Evolutionary conservation across 2,888 invertebrate genomes (phyloP).

Genomic region (Chrysodeixis includens): DNA sequence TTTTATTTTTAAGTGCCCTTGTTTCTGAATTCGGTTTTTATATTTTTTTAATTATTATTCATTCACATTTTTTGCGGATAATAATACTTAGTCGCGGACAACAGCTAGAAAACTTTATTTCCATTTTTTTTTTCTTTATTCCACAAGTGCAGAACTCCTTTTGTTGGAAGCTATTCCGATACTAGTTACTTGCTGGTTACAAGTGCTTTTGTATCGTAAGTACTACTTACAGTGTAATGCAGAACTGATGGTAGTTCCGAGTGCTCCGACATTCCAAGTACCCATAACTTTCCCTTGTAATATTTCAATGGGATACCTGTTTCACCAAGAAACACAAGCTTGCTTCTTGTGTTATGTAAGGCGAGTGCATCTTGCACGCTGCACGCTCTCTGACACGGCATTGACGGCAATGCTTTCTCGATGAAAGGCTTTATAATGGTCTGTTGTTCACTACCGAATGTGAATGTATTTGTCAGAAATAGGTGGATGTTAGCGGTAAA

Average conservation of each 20-base stretch:
- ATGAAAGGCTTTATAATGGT: constrained; percentile 11
- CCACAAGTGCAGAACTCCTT: neutral
- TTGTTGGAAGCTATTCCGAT: neutral
- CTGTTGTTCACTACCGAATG: neutral
- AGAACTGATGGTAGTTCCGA: constrained; percentile 15
- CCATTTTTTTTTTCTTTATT: neutral
- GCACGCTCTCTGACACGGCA: constrained; percentile 38
- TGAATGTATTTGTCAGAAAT: neutral
- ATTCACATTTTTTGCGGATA: no score
- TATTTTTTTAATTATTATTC: no score
- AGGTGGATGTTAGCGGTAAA: no score
- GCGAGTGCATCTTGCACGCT: constrained; percentile 22
- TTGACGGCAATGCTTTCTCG: constrained; percentile 35
- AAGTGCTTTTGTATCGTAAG: neutral
- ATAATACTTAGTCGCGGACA: no score
- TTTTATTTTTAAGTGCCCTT: no score
- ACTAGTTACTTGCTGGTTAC: neutral
- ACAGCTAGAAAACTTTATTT: no score
- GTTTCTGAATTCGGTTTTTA: no score
- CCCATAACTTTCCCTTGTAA: constrained; percentile 48
- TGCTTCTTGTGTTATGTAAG: constrained; percentile 44
- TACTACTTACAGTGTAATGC: neutral
- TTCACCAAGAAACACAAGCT: constrained; percentile 9
- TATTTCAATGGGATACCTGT: constrained; percentile 28
- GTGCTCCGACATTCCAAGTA: constrained; percentile 21